These are phyloP conservation scores for Drosophila santomea DNA, from an alignment of 1,140 invertebrate species.

Conservation along the genomic window DNA sequence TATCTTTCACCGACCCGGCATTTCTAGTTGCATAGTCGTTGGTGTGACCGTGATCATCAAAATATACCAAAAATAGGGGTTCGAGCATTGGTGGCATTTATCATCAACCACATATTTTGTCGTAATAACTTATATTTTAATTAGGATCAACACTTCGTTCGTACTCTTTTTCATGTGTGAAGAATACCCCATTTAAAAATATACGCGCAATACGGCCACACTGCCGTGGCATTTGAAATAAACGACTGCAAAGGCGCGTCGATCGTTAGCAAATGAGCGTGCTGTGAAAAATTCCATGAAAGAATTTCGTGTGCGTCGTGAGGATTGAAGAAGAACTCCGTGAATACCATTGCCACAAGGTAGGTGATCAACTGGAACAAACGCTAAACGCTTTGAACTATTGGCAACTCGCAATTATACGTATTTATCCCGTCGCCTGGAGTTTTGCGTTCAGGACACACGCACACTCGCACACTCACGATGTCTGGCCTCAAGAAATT, in stretches of 20 bases:
- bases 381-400: slow-evolving; percentile 4
- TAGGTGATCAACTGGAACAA: slow-evolving; percentile 1
- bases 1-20: slow-evolving; percentile 67
- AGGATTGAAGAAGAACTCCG: background rate
- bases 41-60: background rate
- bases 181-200: background rate
- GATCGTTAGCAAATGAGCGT: slow-evolving; percentile 4
- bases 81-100: too few species aligned
- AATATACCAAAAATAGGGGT: too few species aligned
- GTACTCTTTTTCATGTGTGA: too few species aligned
- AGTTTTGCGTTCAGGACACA: slow-evolving; percentile 22
- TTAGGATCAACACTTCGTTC: too few species aligned
- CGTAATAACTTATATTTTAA: too few species aligned
- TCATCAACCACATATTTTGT: too few species aligned
- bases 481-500: slow-evolving; percentile 77
- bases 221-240: slow-evolving; percentile 26
- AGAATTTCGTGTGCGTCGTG: background rate
- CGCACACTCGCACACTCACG: slow-evolving; percentile 4
- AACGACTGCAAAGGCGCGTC: slow-evolving; percentile 32
- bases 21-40: slow-evolving; percentile 33
- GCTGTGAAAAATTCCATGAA: background rate
- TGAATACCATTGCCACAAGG: slow-evolving; percentile 10
- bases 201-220: background rate
- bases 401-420: slow-evolving; percentile 3
- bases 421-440: background rate